Evolutionary conservation across 2,888 invertebrate species (phyloP).

Genomic region (Pelosia muscerda): DNA sequence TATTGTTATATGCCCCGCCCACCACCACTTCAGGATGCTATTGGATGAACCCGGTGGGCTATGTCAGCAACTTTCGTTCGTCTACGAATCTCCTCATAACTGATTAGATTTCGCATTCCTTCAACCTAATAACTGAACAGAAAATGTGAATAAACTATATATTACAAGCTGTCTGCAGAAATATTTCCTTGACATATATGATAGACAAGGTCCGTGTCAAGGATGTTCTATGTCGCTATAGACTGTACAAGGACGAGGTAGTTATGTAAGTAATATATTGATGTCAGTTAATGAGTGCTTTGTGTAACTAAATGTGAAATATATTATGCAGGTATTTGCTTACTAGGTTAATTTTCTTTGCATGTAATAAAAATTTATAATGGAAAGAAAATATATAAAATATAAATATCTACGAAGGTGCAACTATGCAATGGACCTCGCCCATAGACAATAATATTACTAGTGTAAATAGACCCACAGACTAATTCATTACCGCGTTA

Average conservation of each 20-base stretch:
- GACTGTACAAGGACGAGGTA: background rate
- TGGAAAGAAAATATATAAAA: too few species aligned
- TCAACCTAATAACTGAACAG: background rate
- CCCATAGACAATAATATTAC: too few species aligned
- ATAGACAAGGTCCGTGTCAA: constrained; percentile 40
- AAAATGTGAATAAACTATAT: background rate
- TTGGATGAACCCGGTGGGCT: too few species aligned
- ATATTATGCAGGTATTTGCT: background rate
- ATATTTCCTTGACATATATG: constrained; percentile 39
- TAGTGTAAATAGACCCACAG: too few species aligned
- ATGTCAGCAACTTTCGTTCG: too few species aligned
- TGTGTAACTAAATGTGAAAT: background rate
- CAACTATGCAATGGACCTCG: too few species aligned
- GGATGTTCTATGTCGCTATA: constrained; percentile 27
- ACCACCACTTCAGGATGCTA: too few species aligned
- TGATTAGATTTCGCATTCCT: too few species aligned
- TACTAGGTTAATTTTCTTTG: background rate
- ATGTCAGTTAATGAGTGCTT: background rate
- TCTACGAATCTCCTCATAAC: too few species aligned
- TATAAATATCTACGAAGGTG: too few species aligned
- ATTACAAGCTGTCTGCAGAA: constrained; percentile 4
- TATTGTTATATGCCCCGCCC: too few species aligned
- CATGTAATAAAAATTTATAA: background rate
- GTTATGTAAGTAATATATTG: background rate
- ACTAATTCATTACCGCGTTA: too few species aligned